Evolutionary conservation across 2,113 vertebrate genomes (phyloP).

Genomic region (Tragelaphus buxtoni): DNA sequence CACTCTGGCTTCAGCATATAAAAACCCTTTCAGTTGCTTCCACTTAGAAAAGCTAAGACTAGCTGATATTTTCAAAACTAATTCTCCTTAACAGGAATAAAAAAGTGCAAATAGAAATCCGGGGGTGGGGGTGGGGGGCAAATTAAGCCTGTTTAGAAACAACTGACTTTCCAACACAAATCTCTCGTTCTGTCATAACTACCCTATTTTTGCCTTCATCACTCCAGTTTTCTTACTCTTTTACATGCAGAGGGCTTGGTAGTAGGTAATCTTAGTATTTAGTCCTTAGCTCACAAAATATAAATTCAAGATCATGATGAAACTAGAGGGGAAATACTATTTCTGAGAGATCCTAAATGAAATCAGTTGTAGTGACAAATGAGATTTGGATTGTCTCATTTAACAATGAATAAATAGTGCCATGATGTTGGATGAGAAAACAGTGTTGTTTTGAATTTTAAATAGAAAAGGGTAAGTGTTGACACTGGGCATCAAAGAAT

Average conservation of each 20-base stretch:
- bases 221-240: background rate
- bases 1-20: background rate
- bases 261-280: background rate
- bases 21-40: background rate
- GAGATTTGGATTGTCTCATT: background rate
- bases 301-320: background rate
- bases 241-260: background rate
- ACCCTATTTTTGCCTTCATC: background rate
- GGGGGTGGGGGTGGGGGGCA: background rate
- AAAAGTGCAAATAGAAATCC: background rate
- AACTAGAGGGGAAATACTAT: background rate
- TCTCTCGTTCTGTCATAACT: background rate
- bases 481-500: background rate
- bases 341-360: background rate
- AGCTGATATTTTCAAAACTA: conserved; percentile 21
- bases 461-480: background rate
- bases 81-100: background rate
- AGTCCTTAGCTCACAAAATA: background rate
- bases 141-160: background rate
- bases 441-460: background rate
- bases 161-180: background rate
- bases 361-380: background rate
- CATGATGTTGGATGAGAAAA: background rate
- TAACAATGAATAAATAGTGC: background rate
- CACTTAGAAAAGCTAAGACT: background rate